Evolutionary conservation across 2,797 vertebrate genomes (phyloP).

Genomic region (Malacoctenus gilli): DNA sequence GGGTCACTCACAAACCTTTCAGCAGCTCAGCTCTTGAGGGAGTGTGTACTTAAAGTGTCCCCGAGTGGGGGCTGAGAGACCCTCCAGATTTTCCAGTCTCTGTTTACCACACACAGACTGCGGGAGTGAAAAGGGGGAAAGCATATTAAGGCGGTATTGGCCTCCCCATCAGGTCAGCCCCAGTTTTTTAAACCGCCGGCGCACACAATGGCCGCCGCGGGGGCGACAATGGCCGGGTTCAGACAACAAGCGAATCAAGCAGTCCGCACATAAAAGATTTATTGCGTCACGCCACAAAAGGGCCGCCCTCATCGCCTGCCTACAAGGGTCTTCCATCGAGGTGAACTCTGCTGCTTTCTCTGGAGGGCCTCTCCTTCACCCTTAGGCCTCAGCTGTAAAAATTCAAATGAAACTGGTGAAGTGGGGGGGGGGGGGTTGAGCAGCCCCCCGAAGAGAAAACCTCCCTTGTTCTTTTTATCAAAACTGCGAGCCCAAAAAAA

Average conservation of each 20-base stretch:
- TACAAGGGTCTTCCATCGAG: conserved; percentile 48
- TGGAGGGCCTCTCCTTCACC: conserved; percentile 64
- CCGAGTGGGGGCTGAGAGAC: conserved; percentile 51
- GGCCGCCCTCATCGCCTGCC: conserved; percentile 64
- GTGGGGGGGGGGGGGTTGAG: conserved; percentile 41
- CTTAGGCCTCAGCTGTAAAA: conserved; percentile 71
- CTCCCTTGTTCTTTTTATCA: conserved; percentile 50
- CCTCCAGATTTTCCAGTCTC: conserved; percentile 55
- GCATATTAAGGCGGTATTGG: conserved; percentile 72
- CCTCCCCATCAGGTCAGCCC: conserved; percentile 69
- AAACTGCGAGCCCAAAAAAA: conserved; percentile 49
- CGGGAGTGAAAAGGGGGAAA: conserved; percentile 60
- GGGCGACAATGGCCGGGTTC: conserved; percentile 73
- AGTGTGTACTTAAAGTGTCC: conserved; percentile 53
- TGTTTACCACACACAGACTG: conserved; percentile 74
- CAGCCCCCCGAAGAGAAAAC: conserved; percentile 60
- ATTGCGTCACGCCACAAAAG: conserved; percentile 73
- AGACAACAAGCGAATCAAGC: conserved; percentile 80
- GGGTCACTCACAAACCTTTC: conserved; percentile 40
- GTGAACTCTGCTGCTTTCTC: conserved; percentile 69
- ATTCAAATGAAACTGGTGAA: conserved; percentile 66
- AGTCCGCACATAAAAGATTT: conserved; percentile 78
- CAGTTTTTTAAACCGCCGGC: conserved; percentile 66
- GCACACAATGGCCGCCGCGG: conserved; percentile 70
- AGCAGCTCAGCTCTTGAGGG: conserved; percentile 24